phyloP scores from a whole-genome alignment of 2,113 vertebrate species.

The Alligator mississippiensis region DNA sequence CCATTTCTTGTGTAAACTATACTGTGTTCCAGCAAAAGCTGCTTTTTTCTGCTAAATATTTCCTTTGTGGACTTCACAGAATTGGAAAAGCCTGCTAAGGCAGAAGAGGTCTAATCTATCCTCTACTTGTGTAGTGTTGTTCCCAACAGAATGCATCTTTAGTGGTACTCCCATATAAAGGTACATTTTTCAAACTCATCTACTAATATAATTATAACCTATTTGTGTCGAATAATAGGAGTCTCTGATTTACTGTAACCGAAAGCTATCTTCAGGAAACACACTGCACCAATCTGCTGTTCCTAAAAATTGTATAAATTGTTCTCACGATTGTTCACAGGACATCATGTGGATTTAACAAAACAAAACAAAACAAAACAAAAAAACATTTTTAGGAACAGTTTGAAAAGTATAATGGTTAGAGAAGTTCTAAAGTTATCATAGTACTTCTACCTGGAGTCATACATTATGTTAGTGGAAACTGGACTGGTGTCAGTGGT shows the following conservation, averaged over 20 bases:
- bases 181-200: background rate
- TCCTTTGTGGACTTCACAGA: background rate
- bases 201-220: background rate
- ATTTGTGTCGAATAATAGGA: background rate
- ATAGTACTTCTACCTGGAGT: background rate
- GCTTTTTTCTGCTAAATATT: background rate
- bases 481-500: rapidly evolving
- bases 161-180: background rate
- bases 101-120: background rate
- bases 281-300: background rate
- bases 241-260: background rate
- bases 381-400: background rate
- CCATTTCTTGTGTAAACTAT: constrained; percentile 23
- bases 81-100: background rate
- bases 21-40: background rate
- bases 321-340: background rate
- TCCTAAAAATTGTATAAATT: background rate
- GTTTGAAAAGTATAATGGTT: background rate
- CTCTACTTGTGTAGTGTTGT: background rate
- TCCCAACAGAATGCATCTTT: constrained; percentile 4
- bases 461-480: background rate
- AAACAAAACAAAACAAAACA: background rate
- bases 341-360: background rate
- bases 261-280: background rate
- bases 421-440: background rate